phyloP scores from a whole-genome alignment of 1,140 invertebrate species.

The Episyrphus balteatus region DNA sequence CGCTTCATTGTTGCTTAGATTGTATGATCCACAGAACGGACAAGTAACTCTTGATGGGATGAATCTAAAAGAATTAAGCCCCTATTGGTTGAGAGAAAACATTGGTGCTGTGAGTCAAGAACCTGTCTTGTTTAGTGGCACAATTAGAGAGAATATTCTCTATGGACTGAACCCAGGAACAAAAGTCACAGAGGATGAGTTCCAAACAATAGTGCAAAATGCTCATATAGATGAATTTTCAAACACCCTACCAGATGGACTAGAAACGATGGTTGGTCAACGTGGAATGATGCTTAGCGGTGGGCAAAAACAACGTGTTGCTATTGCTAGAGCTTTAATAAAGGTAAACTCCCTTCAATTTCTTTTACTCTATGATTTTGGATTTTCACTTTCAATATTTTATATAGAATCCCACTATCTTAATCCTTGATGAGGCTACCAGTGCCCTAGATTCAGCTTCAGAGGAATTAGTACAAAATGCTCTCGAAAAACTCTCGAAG shows the following conservation, averaged over 20 bases:
- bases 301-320: slow-evolving; percentile 78
- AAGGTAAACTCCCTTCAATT: slow-evolving; percentile 43
- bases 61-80: slow-evolving; percentile 53
- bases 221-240: slow-evolving; percentile 80
- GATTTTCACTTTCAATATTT: neutral
- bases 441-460: slow-evolving; percentile 87
- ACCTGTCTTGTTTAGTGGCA: slow-evolving; percentile 70
- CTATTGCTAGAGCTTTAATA: slow-evolving; percentile 82
- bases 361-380: neutral
- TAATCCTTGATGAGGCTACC: slow-evolving; percentile 80
- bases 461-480: slow-evolving; percentile 77
- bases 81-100: slow-evolving; percentile 56
- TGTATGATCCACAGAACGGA: slow-evolving; percentile 71
- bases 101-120: slow-evolving; percentile 72
- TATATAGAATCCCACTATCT: slow-evolving; percentile 66
- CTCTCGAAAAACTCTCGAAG: slow-evolving; percentile 68
- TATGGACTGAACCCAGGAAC: slow-evolving; percentile 55
- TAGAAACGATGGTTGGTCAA: slow-evolving; percentile 71
- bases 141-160: slow-evolving; percentile 73
- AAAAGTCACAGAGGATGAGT: slow-evolving; percentile 40
- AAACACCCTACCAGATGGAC: slow-evolving; percentile 54
- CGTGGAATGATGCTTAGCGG: slow-evolving; percentile 71
- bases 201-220: slow-evolving; percentile 49
- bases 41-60: slow-evolving; percentile 52
- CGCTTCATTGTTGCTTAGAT: slow-evolving; percentile 59